Evolutionary conservation across 2,888 invertebrate species (phyloP).

Genomic region (Choreutis nemorana): DNA sequence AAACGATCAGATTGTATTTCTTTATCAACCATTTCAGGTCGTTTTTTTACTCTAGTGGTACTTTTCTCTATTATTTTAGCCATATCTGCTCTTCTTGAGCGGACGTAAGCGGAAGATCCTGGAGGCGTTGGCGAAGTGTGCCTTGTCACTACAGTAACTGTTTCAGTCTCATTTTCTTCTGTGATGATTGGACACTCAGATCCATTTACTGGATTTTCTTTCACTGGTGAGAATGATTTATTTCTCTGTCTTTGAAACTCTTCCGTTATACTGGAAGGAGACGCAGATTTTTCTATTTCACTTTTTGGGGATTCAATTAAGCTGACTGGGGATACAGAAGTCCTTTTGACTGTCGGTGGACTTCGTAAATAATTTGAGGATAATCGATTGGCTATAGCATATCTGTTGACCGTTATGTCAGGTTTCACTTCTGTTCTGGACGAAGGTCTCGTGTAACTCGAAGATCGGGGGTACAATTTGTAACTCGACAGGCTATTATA

Average conservation of each 20-base stretch:
- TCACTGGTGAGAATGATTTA: constrained; percentile 13
- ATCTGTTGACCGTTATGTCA: constrained; percentile 30
- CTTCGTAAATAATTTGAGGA: constrained; percentile 50
- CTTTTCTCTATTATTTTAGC: constrained; percentile 77
- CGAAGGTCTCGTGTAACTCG: constrained; percentile 39
- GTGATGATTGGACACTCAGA: constrained; percentile 14
- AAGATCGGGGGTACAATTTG: constrained; percentile 60
- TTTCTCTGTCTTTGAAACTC: constrained; percentile 18
- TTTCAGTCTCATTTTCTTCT: constrained; percentile 36
- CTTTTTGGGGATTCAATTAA: constrained; percentile 24
- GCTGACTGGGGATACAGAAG: constrained; percentile 43
- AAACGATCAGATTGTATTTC: constrained; percentile 77
- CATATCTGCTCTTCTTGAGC: constrained; percentile 75
- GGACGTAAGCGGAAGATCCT: constrained; percentile 67
- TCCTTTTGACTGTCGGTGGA: constrained; percentile 41
- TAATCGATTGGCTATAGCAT: constrained; percentile 47
- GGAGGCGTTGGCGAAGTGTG: constrained; percentile 83
- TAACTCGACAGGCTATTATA: constrained; percentile 58
- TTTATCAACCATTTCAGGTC: constrained; percentile 70
- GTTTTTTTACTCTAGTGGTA: constrained; percentile 65
- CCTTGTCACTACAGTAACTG: constrained; percentile 73
- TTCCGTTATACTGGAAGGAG: constrained; percentile 20
- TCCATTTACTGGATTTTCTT: constrained; percentile 17
- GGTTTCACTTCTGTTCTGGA: constrained; percentile 36
- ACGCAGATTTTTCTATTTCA: constrained; percentile 25